These are phyloP conservation scores for Crioceris asparagi DNA, from an alignment of 2,888 invertebrate genomes.

Conservation along the genomic window DNA sequence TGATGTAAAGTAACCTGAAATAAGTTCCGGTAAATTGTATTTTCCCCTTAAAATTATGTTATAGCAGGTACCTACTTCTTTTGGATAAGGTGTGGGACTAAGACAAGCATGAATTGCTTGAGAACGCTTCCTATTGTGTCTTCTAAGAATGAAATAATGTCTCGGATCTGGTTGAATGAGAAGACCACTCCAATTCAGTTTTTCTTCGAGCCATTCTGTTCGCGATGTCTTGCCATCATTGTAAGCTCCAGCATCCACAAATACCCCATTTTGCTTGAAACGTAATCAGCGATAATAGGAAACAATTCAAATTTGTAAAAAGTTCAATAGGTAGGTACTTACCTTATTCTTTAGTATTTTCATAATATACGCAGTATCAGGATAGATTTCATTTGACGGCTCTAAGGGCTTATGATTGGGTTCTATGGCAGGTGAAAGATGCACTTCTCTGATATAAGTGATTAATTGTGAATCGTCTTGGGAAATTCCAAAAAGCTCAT, in stretches of 20 bases:
- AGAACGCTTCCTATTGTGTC: constrained; percentile 47
- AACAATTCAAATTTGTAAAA: constrained; percentile 33
- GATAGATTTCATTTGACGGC: constrained; percentile 33
- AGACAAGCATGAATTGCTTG: constrained; percentile 69
- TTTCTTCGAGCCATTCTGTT: constrained; percentile 60
- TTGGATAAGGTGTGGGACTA: constrained; percentile 63
- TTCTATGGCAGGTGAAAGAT: constrained; percentile 43
- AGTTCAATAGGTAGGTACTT: too few species aligned
- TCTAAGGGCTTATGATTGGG: constrained; percentile 36
- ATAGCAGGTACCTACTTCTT: too few species aligned
- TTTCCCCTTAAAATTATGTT: too few species aligned
- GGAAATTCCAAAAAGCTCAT: constrained; percentile 59
- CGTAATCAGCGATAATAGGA: too few species aligned
- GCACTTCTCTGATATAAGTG: constrained; percentile 63
- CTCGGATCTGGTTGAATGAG: constrained; percentile 65
- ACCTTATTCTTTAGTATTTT: constrained; percentile 40
- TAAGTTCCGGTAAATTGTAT: too few species aligned
- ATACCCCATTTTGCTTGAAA: constrained; percentile 55
- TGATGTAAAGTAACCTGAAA: constrained; percentile 29
- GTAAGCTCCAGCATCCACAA: constrained; percentile 57
- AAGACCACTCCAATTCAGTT: constrained; percentile 63
- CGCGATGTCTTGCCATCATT: constrained; percentile 49
- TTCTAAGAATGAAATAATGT: constrained; percentile 58
- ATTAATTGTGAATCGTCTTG: constrained; percentile 67
- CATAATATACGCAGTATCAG: constrained; percentile 40